Conservation (phyloP, 2,888 invertebrate species). For the Monopis laevigella region DNA sequence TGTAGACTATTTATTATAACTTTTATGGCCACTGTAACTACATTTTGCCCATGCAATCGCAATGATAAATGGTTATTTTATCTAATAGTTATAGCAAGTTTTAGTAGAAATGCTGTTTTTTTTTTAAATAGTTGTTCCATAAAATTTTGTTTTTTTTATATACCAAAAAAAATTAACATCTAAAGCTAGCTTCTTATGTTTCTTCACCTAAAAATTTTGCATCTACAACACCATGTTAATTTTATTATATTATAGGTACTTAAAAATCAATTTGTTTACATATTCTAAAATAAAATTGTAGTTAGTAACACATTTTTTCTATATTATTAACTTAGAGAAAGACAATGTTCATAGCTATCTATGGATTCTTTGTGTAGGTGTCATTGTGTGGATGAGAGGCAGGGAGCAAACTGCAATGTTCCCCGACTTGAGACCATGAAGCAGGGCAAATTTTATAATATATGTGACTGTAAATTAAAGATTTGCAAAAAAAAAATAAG, state of each 20-base stretch:
- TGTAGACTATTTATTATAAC: slow-evolving; percentile 16
- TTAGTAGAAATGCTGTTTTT: not conserved
- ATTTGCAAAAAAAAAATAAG: too few species aligned
- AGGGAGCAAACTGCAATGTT: too few species aligned
- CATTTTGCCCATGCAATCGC: slow-evolving; percentile 1
- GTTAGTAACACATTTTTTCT: not conserved
- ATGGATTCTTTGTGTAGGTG: too few species aligned
- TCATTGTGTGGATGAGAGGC: too few species aligned
- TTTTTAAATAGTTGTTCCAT: not conserved
- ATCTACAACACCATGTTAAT: too few species aligned
- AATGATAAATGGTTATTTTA: not conserved
- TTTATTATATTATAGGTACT: too few species aligned
- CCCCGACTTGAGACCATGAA: too few species aligned
- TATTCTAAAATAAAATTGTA: not conserved
- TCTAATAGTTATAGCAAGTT: not conserved
- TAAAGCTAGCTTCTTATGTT: not conserved
- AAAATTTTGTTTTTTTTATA: not conserved
- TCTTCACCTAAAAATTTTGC: too few species aligned
- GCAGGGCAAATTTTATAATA: too few species aligned
- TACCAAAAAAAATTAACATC: not conserved
- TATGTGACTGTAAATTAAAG: too few species aligned
- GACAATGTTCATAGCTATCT: not conserved
- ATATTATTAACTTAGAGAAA: not conserved
- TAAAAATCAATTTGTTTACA: too few species aligned
- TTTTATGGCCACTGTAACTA: slow-evolving; percentile 12